Base-by-base conservation (phyloP, 2,797 vertebrate genomes). In the Neostethus bicornis region DNA sequence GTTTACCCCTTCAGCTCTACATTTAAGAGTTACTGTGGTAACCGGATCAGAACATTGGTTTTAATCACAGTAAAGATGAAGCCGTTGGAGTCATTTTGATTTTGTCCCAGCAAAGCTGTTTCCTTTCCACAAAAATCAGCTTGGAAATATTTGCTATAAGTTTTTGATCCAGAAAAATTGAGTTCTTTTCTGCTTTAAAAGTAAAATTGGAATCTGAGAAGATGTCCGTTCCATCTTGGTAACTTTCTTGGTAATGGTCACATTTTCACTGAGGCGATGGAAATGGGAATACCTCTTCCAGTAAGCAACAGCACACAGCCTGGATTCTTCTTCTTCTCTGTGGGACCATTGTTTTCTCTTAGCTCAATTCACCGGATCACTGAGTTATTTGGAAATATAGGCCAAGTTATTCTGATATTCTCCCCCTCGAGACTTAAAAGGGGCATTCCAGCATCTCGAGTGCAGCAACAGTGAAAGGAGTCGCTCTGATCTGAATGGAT, bases 391-490 rank as follows among this genome's bases (percentile, higher is more conserved):
- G 2, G 51, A 79, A 84, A 87, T 84, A 82, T 81, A 83, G 84
- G 86, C 76, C 82, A 81, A 70, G 75, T 88, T 87, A 82, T 84
- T 85, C 75, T 72, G 67, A 85, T 77, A 75, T 56, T 64, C 51
- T 64, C 55, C 77, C 79, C 82, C 74, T 65, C 14, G n/a, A 63
- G 77, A 78, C 53, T 14, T 50, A 37, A 25, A 54, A 37, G 75
- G 80, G 79, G 73, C 84, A 83, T 83, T 84, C 81, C 83, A 75
- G 72, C 46, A 10, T 55, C 73, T 80, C 51, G 70, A 79, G 61
- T 61, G 61, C 69, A 77, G 79, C 78, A 78, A 65, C 79, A 74
- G 65, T 61, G 35, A 56, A 77, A 59, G 39, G 63, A 78, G 60
- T 50, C 64, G 71, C 46, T 72, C 51, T 70, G 28, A 43, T 73